Base-by-base conservation (phyloP, 2,797 vertebrate genomes). In the Melanotaenia parkinsoni region DNA sequence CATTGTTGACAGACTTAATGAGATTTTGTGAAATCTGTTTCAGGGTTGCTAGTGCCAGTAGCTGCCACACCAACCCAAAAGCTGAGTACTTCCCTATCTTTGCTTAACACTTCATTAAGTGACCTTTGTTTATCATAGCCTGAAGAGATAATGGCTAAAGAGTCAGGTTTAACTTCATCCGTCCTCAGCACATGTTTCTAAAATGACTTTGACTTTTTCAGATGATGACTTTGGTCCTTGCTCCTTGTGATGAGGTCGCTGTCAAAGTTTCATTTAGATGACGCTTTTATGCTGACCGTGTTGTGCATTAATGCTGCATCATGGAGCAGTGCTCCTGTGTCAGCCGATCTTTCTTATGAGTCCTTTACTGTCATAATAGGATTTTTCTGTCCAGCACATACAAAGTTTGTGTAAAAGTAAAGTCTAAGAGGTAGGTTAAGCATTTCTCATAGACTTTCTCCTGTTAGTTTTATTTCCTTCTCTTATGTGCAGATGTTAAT, bases 221-320 rank as follows among this genome's bases (percentile, higher is more conserved):
- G 60, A 61, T 53, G 58, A 62, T 40, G 16, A 9, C 14, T 32
- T 54, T 43, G 18, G 40, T 5, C 51, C 28, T 22, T 35, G 43
- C 26, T 18, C 16, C 7, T 35, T 35, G 30, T 12, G 28, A n/a
- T n/a, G 20, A 32, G 20, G n/a, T 40, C 2, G 4, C 33, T 20
- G 16, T 6, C 16, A 13, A 32, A 3, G 1, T 51, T 28, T 67
- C 38, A 12, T 30, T 45, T 10, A 30, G 53, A 57, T 32, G 18
- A n/a, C 37, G 40, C 35, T 56, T 66, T 8, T 5, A 18, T 28
- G 33, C 38, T 47, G 40, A n/a, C 4, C 18, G 9, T 32, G 40
- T 7, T 63, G 43, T 32, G 43, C 61, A 33, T 63, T 40, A 54
- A 24, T 43, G 68, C 35, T 62, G 13, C n/a, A 18, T 13, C 59